phyloP scores from a whole-genome alignment of 2,797 vertebrate species.

The Scarus forsteni region DNA sequence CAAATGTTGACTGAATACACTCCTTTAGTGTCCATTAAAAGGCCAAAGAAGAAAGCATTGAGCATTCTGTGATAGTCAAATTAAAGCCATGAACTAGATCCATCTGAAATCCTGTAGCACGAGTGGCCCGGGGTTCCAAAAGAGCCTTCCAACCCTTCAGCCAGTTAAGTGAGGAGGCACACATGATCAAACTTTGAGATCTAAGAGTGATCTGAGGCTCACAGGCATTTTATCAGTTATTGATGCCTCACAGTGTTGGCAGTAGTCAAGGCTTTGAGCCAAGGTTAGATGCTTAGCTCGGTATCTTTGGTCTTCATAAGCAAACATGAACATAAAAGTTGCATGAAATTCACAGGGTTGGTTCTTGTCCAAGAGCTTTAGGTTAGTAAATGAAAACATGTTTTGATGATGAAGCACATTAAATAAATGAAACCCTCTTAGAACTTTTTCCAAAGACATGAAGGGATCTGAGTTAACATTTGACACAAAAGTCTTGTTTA shows the following conservation, averaged over 20 bases:
- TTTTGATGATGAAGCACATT: neutral
- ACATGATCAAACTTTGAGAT: conserved; percentile 15
- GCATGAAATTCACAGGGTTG: conserved; percentile 4
- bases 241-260: conserved; percentile 39
- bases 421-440: neutral
- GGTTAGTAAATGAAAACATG: neutral
- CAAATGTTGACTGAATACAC: too few relatives aligned
- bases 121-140: conserved; percentile 14
- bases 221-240: conserved; percentile 30
- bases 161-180: conserved; percentile 19
- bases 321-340: conserved; percentile 10
- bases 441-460: conserved; percentile 6
- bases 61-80: conserved; percentile 22
- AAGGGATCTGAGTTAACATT: neutral
- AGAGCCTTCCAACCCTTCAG: conserved; percentile 8
- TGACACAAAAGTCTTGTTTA: neutral
- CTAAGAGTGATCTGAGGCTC: conserved; percentile 23
- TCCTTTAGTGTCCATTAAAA: neutral
- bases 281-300: conserved; percentile 3
- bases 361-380: conserved; percentile 2
- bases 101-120: neutral
- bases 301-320: conserved; percentile 12
- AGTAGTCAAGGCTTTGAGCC: conserved; percentile 7
- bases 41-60: neutral
- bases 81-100: conserved; percentile 33